These are phyloP conservation scores for Malacoctenus gilli DNA, from an alignment of 2,797 vertebrate genomes.

Conservation along the genomic window DNA sequence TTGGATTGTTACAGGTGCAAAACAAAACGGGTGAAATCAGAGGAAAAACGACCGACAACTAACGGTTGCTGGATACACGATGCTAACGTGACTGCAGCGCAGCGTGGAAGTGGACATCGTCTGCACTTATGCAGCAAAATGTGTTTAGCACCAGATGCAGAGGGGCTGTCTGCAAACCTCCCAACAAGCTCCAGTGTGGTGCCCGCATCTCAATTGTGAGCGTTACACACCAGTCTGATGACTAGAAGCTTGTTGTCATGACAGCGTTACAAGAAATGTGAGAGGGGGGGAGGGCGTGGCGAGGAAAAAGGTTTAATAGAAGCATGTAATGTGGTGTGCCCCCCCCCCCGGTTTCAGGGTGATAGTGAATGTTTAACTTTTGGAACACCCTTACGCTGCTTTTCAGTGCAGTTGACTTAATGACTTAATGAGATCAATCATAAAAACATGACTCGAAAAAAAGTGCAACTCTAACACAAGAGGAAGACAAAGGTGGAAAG, in stretches of 20 bases:
- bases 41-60: too few relatives aligned
- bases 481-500: constrained; percentile 65
- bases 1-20: constrained; percentile 68
- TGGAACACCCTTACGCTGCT: constrained; percentile 49
- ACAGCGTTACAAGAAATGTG: constrained; percentile 54
- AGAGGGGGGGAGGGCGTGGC: constrained; percentile 25
- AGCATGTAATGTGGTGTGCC: too few relatives aligned
- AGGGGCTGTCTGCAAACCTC: constrained; percentile 56
- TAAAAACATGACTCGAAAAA: constrained; percentile 16
- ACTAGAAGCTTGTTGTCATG: constrained; percentile 55
- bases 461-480: constrained; percentile 64
- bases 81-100: constrained; percentile 35
- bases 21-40: constrained; percentile 39
- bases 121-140: constrained; percentile 61
- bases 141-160: constrained; percentile 78
- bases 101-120: constrained; percentile 43
- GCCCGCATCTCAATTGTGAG: constrained; percentile 53
- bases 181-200: constrained; percentile 32
- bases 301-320: constrained; percentile 12
- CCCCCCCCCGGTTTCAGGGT: not conserved
- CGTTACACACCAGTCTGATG: constrained; percentile 47
- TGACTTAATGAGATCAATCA: constrained; percentile 23
- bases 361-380: constrained; percentile 30
- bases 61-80: constrained; percentile 23
- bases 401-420: constrained; percentile 57